Evolutionary conservation across 1,140 invertebrate species (phyloP).

Genomic region (Maconellicoccus hirsutus): DNA sequence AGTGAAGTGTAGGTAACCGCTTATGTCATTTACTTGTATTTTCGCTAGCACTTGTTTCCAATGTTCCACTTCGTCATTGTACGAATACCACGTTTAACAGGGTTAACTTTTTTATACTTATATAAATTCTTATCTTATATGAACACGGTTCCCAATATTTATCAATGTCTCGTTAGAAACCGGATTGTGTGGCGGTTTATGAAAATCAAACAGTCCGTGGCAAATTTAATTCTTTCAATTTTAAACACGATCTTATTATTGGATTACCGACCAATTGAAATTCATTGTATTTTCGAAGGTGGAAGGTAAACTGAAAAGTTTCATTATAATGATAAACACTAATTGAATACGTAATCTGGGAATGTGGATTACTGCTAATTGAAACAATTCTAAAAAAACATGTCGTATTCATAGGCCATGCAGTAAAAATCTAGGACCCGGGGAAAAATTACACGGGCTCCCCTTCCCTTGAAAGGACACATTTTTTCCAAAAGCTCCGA

Average conservation of each 20-base stretch:
- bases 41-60: constrained; percentile 15
- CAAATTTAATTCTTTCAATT: not conserved
- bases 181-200: not conserved
- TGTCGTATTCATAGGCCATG: too few species aligned
- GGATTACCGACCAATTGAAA: too few species aligned
- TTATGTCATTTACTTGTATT: constrained; percentile 19
- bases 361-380: too few species aligned
- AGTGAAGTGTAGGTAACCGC: constrained; percentile 21
- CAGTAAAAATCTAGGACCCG: too few species aligned
- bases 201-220: not conserved
- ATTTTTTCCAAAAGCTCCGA: too few species aligned
- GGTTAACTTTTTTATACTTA: not conserved
- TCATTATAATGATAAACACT: too few species aligned
- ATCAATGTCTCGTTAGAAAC: not conserved
- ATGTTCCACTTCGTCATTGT: constrained; percentile 14
- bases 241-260: not conserved
- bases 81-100: not conserved
- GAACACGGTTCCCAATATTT: not conserved
- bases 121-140: not conserved
- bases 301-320: too few species aligned
- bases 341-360: too few species aligned
- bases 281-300: too few species aligned
- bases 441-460: too few species aligned
- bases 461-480: too few species aligned
- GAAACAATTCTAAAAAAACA: too few species aligned